Conservation (phyloP, 1,140 invertebrate genomes). For the Heliconius congener region DNA sequence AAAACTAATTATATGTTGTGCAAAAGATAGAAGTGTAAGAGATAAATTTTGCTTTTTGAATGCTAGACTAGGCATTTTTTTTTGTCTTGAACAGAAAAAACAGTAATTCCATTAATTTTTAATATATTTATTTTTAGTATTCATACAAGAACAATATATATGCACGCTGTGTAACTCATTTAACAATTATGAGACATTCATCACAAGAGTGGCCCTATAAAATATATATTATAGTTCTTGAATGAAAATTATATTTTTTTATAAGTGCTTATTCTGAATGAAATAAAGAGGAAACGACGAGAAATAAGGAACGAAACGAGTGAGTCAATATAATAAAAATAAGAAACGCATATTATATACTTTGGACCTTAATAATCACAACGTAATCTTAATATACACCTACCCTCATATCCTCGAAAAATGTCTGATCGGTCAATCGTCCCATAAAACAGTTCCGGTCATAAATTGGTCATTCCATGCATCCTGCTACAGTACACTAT, state of each 20-base stretch:
- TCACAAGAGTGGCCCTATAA: not conserved
- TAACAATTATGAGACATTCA: not conserved
- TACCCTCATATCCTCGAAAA: constrained; percentile 45
- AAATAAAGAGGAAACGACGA: too few relatives aligned
- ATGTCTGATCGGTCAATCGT: constrained; percentile 51
- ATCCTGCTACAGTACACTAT: constrained; percentile 52
- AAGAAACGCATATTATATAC: too few relatives aligned
- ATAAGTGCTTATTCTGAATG: too few relatives aligned
- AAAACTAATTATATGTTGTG: constrained; percentile 42
- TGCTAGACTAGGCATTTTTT: not conserved
- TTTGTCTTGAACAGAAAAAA: not conserved
- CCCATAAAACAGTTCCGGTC: constrained; percentile 55
- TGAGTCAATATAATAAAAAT: not conserved
- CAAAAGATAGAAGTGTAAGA: not conserved
- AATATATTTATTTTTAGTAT: not conserved
- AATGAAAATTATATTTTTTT: too few relatives aligned
- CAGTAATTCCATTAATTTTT: not conserved
- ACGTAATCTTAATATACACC: not conserved
- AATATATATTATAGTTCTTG: too few relatives aligned
- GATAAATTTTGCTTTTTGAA: not conserved
- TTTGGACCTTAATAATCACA: not conserved
- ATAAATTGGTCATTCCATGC: constrained; percentile 56
- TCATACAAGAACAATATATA: not conserved
- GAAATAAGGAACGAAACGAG: not conserved
- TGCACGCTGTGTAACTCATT: not conserved